Base-by-base conservation (phyloP, 2,113 vertebrate genomes). In the Nothoprocta pentlandii region DNA sequence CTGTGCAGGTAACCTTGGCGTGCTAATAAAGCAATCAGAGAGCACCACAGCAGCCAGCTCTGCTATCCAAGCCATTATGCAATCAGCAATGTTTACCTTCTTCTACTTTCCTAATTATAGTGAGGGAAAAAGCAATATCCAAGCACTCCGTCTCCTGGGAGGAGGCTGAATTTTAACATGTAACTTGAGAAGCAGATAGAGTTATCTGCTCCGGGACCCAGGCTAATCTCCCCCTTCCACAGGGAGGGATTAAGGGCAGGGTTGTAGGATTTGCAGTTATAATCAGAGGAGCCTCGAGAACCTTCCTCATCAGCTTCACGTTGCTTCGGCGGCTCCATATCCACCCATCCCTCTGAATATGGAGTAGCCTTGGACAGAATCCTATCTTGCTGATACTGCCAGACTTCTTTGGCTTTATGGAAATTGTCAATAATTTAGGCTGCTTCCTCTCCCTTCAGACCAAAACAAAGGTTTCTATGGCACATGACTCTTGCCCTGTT, bases 191-290 rank as follows among this genome's bases (percentile, higher is more conserved):
- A 89, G 89, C 69, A 92, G 91, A 90, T 79, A 92, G 82, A 92
- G 89, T 92, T 96, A 92, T 83, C 93, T 81, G 83, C 64, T 53
- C 84, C 2, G 0, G 5, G 19, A 86, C 70, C 87, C 23, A 63
- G 32, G 76, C 80, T 97, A 88, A 97, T 96, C 93, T 97, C n/a
- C 63, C 69, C 16, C 95, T 95, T 94, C 85, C 86, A 93, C 79
- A 26, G 64, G 11, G 17, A 54, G 42, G 69, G 91, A 95, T 96
- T 97, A 96, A 84, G 83, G 47, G 73, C 77, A 92, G 85, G 64
- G 70, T 44, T 89, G 74, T 63, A 59, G 82, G 92, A 92, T 97
- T 95, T 96, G 82, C 51, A 41, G 79, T 80, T 96, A 97, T 96
- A 96, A 97, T 96, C 95, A 92, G 93, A 86, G 74, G 16, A 80